Evolutionary conservation across 92 coral and sea anemone species (phyloP).

Genomic region (Pocillopora meandrina): DNA sequence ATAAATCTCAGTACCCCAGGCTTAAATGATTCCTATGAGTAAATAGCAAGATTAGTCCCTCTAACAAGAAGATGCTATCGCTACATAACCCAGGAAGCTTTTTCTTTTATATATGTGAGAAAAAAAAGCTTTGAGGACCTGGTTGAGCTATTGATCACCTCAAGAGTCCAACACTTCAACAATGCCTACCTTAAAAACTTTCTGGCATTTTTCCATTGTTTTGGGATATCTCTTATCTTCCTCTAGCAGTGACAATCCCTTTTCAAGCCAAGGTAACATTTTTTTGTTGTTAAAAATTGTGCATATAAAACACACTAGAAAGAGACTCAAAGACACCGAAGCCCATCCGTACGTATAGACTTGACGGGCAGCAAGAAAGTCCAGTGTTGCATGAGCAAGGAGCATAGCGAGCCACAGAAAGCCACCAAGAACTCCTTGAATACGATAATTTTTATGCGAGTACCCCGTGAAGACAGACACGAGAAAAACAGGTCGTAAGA

Average conservation of each 20-base stretch:
- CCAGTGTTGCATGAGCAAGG: constrained; percentile 56
- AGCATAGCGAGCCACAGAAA: constrained; percentile 47
- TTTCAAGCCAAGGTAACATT: constrained; percentile 82
- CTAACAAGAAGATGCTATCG: too few species aligned
- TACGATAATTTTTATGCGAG: constrained; percentile 39
- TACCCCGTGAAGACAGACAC: constrained; percentile 55
- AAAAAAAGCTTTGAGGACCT: too few species aligned
- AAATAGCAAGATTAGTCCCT: too few species aligned
- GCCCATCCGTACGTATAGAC: constrained; percentile 81
- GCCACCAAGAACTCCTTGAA: constrained; percentile 52
- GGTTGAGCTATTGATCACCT: too few species aligned
- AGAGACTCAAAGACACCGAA: constrained; percentile 59
- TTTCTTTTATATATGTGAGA: too few species aligned
- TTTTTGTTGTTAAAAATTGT: constrained; percentile 60
- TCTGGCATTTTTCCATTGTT: constrained; percentile 66
- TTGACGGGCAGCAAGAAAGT: constrained; percentile 72
- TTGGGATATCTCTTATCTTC: constrained; percentile 57
- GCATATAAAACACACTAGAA: constrained; percentile 55
- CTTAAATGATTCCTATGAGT: too few species aligned
- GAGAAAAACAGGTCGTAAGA: constrained; percentile 18
- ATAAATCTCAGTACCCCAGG: too few species aligned
- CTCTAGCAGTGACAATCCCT: constrained; percentile 65
- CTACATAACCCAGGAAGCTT: too few species aligned
- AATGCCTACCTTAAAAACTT: constrained; percentile 66
- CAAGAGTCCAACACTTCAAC: background rate